Percentiles rank a stretch among this genome's conserved stretches.
Conservation (phyloP, 2,888 invertebrate species). For the Scelioninae gen. 1 region DNA sequence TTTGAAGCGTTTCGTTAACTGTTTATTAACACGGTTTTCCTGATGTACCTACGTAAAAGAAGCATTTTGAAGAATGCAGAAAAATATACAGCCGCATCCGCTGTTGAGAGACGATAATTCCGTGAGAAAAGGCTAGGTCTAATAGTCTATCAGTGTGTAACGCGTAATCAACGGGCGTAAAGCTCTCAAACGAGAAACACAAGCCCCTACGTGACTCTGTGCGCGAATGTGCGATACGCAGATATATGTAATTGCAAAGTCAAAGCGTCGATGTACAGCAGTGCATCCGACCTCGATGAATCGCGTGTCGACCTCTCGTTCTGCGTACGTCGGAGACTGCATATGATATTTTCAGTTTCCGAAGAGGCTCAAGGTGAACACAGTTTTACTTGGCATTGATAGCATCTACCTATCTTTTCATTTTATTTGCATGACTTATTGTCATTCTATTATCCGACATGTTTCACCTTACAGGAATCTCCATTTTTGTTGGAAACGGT, state of each 20-base stretch:
- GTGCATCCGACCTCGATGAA: slow-evolving; percentile 68
- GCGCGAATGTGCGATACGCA: slow-evolving; percentile 71
- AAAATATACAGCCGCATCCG: slow-evolving; percentile 62
- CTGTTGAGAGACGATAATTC: slow-evolving; percentile 59
- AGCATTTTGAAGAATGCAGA: slow-evolving; percentile 59
- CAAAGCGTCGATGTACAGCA: slow-evolving; percentile 68
- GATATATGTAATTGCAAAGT: slow-evolving; percentile 69
- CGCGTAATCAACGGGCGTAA: slow-evolving; percentile 72
- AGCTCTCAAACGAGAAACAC: slow-evolving; percentile 69
- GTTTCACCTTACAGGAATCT: slow-evolving; percentile 17
- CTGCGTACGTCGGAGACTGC: slow-evolving; percentile 64
- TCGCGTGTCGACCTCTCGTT: slow-evolving; percentile 71
- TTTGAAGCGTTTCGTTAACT: slow-evolving; percentile 56
- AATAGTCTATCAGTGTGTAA: slow-evolving; percentile 71
- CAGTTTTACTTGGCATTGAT: slow-evolving; percentile 59
- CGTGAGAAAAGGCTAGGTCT: slow-evolving; percentile 68
- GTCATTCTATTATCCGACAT: slow-evolving; percentile 46
- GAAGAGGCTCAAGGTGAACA: slow-evolving; percentile 61
- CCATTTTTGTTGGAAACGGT: slow-evolving; percentile 10
- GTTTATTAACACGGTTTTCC: slow-evolving; percentile 59
- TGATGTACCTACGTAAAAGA: slow-evolving; percentile 46
- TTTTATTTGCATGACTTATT: slow-evolving; percentile 64
- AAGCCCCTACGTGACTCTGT: slow-evolving; percentile 68
- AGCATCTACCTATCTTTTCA: slow-evolving; percentile 52
- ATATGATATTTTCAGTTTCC: slow-evolving; percentile 68